phyloP scores from a whole-genome alignment of 1,140 invertebrate species.

The Oedothorax gibbosus region DNA sequence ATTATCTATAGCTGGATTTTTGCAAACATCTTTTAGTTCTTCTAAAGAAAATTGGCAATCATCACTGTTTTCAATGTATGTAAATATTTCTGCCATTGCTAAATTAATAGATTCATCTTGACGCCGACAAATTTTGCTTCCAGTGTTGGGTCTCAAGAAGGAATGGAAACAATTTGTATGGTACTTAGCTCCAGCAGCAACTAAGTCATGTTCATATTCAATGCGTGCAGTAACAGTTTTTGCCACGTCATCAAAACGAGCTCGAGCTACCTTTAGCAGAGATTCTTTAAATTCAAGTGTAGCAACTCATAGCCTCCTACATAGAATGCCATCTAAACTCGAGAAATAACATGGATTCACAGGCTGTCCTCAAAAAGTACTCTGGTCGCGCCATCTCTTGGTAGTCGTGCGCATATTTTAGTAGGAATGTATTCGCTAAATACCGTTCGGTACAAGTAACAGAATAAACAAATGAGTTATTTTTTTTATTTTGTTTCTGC shows the following conservation, averaged over 20 bases:
- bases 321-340: no score
- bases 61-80: slow-evolving; percentile 8
- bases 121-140: background rate
- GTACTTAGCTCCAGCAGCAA: slow-evolving; percentile 11
- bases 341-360: no score
- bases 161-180: slow-evolving; percentile 3
- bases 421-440: no score
- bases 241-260: background rate
- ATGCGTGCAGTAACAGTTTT: background rate
- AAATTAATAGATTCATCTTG: background rate
- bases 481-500: no score
- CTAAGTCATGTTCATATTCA: background rate
- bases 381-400: no score
- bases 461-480: no score
- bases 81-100: slow-evolving; percentile 9
- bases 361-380: no score
- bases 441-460: no score
- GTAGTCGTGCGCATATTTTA: no score
- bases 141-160: background rate
- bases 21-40: slow-evolving; percentile 3
- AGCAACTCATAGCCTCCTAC: no score
- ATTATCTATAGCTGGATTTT: background rate
- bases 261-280: background rate
- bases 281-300: background rate
- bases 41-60: slow-evolving; percentile 1